These are phyloP conservation scores for Trichogramma evanescens DNA, from an alignment of 2,888 invertebrate species.

Conservation along the genomic window DNA sequence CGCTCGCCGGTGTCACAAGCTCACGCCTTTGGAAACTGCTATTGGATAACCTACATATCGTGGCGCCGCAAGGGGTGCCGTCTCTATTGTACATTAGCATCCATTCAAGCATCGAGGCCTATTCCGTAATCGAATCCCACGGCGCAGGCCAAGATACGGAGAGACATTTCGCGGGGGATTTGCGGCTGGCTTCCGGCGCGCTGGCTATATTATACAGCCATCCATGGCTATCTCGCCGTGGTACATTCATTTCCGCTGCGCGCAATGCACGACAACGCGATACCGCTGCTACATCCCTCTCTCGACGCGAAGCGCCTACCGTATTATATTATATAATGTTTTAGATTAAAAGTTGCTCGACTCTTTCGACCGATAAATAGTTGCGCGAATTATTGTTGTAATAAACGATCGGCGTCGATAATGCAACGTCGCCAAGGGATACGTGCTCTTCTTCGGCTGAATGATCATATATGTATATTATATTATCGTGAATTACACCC, in stretches of 20 bases:
- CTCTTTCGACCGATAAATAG: too few relatives aligned
- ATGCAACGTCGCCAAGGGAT: not conserved
- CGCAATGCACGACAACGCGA: too few relatives aligned
- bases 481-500: not conserved
- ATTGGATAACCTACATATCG: too few relatives aligned
- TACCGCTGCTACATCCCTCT: too few relatives aligned
- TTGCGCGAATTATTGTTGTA: too few relatives aligned
- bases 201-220: not conserved
- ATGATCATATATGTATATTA: not conserved
- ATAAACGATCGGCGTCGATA: too few relatives aligned
- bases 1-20: too few relatives aligned
- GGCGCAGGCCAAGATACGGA: conserved; percentile 24
- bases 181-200: conserved; percentile 41
- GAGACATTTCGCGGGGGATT: conserved; percentile 36
- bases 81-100: conserved; percentile 47
- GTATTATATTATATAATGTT: too few relatives aligned
- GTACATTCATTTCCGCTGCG: conserved; percentile 18
- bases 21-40: too few relatives aligned
- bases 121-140: conserved; percentile 32
- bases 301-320: too few relatives aligned
- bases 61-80: not conserved
- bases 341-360: too few relatives aligned
- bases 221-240: conserved; percentile 1
- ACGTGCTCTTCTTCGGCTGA: not conserved
- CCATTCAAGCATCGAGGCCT: conserved; percentile 36